phyloP scores from a whole-genome alignment of 2,797 vertebrate genomes.

The Glyptemys insculpta region DNA sequence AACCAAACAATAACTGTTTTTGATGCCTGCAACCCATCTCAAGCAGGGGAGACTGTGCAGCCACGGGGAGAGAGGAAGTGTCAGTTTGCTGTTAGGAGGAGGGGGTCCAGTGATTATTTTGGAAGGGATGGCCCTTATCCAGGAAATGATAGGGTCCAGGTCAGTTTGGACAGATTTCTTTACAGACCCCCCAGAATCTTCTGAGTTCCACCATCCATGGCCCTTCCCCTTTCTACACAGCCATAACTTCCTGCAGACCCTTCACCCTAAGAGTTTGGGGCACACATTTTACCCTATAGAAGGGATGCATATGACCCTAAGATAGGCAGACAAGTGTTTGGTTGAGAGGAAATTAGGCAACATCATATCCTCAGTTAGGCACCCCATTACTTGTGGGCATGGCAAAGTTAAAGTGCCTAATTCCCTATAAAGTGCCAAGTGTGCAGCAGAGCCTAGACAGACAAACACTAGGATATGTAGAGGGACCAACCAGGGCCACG shows the following conservation, averaged over 20 bases:
- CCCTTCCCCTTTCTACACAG: not conserved
- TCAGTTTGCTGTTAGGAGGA: not conserved
- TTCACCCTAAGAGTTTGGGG: accelerated
- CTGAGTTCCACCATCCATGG: not conserved
- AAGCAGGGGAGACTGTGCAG: not conserved
- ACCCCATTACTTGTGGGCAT: not conserved
- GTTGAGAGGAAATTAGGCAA: not conserved
- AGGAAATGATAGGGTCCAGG: not conserved
- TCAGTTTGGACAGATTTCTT: not conserved
- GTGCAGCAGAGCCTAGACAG: not conserved
- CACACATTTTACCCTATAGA: accelerated
- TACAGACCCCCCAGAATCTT: not conserved
- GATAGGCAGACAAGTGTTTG: not conserved
- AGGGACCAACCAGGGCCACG: not conserved
- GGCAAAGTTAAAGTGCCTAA: not conserved
- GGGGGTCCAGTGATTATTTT: not conserved
- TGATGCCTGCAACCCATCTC: not conserved
- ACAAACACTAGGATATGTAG: not conserved
- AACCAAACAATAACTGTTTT: not conserved
- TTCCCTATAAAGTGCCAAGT: not conserved
- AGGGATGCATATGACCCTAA: not conserved
- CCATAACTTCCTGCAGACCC: not conserved
- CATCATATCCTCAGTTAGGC: not conserved
- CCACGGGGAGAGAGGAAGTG: not conserved
- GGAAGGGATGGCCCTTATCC: not conserved